Conservation (phyloP, 1,140 invertebrate genomes). For the Metaphire vulgaris region DNA sequence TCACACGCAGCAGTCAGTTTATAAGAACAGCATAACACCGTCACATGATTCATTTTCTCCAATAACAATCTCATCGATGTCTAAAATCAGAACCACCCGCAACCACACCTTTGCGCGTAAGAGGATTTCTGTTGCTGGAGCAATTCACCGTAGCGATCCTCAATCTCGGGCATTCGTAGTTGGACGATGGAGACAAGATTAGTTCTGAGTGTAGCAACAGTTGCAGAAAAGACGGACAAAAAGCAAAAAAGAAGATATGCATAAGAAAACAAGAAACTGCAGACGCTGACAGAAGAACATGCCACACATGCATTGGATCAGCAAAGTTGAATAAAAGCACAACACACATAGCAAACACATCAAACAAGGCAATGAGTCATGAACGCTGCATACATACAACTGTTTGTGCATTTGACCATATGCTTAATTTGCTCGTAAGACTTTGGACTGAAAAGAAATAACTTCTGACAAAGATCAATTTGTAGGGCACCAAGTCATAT, state of each 20-base stretch:
- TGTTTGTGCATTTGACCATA: no score
- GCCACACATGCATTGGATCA: not conserved
- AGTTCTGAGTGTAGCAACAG: not conserved
- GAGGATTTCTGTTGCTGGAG: not conserved
- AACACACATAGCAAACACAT: not conserved
- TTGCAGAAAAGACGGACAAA: not conserved
- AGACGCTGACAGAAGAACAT: not conserved
- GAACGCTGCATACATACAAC: no score
- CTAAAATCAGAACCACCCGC: no score
- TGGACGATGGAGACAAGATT: slow-evolving; percentile 3
- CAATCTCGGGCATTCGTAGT: slow-evolving; percentile 11
- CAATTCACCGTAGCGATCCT: slow-evolving; percentile 2
- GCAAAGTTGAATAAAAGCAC: not conserved
- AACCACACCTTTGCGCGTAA: slow-evolving; percentile 16
- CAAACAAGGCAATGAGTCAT: no score
- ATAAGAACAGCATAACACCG: no score
- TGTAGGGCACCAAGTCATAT: no score
- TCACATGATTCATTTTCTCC: no score
- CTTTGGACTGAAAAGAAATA: no score
- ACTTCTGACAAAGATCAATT: no score
- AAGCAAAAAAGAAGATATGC: not conserved
- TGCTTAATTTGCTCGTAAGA: no score
- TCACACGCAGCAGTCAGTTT: no score
- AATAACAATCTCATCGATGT: no score
- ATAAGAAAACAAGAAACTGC: not conserved